Conservation (phyloP, 1,140 invertebrate species). For the Polypedilum pembai region DNA sequence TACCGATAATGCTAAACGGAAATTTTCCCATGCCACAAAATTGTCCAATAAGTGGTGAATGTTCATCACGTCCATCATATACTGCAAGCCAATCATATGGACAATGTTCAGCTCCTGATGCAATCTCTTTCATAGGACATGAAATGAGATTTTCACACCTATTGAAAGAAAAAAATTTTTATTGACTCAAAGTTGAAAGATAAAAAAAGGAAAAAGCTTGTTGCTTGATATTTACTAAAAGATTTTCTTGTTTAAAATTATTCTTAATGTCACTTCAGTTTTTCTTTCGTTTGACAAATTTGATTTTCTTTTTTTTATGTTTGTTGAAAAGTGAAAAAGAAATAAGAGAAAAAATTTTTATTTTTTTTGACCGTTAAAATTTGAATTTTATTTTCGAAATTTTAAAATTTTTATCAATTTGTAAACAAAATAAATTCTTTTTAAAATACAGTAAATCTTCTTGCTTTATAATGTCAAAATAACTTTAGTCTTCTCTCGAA, state of each 20-base stretch:
- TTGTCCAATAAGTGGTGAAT: constrained; percentile 76
- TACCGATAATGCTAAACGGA: constrained; percentile 82
- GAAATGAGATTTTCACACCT: constrained; percentile 88
- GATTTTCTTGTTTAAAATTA: background rate
- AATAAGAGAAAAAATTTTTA: too few relatives aligned
- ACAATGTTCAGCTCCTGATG: constrained; percentile 76
- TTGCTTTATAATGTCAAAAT: too few relatives aligned
- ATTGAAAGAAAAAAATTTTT: constrained; percentile 18
- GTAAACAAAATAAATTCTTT: too few relatives aligned
- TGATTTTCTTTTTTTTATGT: background rate
- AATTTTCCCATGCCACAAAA: constrained; percentile 92
- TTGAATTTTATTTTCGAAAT: too few relatives aligned
- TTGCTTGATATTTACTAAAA: background rate
- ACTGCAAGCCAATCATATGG: constrained; percentile 85
- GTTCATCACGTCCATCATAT: constrained; percentile 83
- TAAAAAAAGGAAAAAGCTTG: background rate
- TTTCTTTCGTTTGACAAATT: background rate
- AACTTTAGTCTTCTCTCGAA: too few relatives aligned
- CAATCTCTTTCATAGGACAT: constrained; percentile 84
- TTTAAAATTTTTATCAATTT: too few relatives aligned
- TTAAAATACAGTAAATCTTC: too few relatives aligned
- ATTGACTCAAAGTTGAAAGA: background rate
- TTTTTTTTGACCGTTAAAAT: too few relatives aligned
- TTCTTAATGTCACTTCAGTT: background rate
- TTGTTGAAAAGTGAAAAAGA: too few relatives aligned